A percentile compares a stretch with the other conserved stretches of the same genome.
Evolutionary conservation across 2,113 vertebrate species (phyloP).

Genomic region (Callospermophilus lateralis): DNA sequence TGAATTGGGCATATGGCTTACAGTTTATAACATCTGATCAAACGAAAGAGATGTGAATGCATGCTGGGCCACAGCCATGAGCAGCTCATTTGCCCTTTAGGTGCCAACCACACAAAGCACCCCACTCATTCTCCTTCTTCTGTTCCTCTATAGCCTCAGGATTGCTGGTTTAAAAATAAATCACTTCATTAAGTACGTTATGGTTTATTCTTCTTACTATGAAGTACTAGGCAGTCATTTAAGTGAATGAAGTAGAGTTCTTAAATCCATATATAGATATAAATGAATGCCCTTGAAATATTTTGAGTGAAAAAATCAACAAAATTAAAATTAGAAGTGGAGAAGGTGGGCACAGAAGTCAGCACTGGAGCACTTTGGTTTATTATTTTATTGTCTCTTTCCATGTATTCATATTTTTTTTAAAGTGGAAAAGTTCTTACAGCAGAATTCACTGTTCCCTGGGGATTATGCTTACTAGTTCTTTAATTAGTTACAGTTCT

Average conservation of each 20-base stretch:
- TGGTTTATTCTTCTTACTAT: neutral
- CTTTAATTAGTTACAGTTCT: conserved; percentile 38
- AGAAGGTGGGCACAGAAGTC: neutral
- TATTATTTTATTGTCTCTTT: conserved; percentile 11
- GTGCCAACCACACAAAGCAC: neutral
- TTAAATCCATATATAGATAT: too few relatives aligned
- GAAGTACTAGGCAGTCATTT: neutral
- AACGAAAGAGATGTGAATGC: conserved; percentile 25
- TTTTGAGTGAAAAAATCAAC: neutral
- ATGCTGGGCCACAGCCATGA: neutral
- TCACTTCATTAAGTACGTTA: neutral
- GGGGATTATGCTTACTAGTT: neutral
- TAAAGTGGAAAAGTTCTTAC: neutral
- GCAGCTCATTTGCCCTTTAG: neutral
- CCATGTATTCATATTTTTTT: neutral
- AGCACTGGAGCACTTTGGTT: neutral
- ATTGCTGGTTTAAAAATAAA: neutral
- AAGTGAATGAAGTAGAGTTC: neutral
- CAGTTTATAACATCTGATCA: conserved; percentile 8
- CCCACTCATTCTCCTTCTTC: neutral
- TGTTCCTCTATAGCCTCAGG: neutral
- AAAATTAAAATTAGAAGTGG: neutral
- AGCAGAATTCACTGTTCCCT: neutral
- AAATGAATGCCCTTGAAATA: too few relatives aligned
- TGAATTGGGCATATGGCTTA: conserved; percentile 32